Conservation (phyloP, 2,113 vertebrate genomes). For the Ailurus styani region DNA sequence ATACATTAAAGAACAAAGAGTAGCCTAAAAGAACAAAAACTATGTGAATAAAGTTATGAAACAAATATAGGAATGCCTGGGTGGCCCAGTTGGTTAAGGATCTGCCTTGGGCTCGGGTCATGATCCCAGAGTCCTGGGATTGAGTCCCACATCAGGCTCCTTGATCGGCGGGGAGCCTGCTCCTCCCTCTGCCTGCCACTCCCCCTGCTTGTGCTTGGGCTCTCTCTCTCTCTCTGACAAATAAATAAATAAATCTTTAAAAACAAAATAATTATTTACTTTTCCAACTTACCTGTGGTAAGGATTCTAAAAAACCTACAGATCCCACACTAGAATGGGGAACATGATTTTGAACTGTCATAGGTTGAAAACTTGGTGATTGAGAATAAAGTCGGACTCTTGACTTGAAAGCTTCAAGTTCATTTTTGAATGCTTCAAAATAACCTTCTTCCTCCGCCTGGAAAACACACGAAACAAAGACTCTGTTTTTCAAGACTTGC, state of each 20-base stretch:
- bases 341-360: conserved; percentile 74
- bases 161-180: background rate
- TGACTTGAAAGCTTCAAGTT: conserved; percentile 93
- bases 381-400: conserved; percentile 89
- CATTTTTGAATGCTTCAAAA: conserved; percentile 94
- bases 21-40: background rate
- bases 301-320: conserved; percentile 85
- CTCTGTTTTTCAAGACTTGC: background rate
- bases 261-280: background rate
- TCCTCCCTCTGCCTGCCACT: background rate
- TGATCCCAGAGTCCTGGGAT: background rate
- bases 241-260: background rate
- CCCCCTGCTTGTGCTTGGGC: background rate
- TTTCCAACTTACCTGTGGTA: conserved; percentile 84
- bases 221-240: background rate
- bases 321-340: conserved; percentile 80
- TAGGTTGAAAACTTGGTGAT: conserved; percentile 79
- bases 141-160: background rate
- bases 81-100: background rate
- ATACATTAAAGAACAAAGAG: background rate
- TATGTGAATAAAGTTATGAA: background rate
- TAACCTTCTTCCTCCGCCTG: conserved; percentile 94
- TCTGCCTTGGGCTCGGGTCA: background rate
- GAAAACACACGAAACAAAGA: conserved; percentile 42
- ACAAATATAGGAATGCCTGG: background rate